Base-by-base conservation (phyloP, 2,888 invertebrate genomes). In the Calameuta pallipes region DNA sequence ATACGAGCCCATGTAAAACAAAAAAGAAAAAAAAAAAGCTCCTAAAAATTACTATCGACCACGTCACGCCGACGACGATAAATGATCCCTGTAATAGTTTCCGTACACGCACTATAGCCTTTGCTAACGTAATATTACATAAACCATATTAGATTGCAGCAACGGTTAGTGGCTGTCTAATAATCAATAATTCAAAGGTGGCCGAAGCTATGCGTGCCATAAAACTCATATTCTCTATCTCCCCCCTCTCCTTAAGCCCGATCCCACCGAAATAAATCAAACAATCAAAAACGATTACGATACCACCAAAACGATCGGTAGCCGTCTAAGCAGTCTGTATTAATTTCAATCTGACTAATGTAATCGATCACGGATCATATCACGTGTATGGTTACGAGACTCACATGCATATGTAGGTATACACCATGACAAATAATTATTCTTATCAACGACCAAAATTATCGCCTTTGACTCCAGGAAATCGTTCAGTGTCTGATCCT, bases 161-260 rank as follows among this genome's bases (percentile, higher is more conserved):
- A 56, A 71, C 71, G 71, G 31, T 56, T 56, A 56, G 23, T 34
- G 71, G 31, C 31, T 1, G 31, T 31, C 12, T n/a, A 34, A 31
- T 13, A 34, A 71, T 71, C 71, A 34, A 71, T 71, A 71, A 33
- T 71, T 71, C 71, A 71, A 71, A 71, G 71, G 33, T 71, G 71
- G 33, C 71, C 71, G 12, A 33, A 71, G 71, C 71, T 31, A 71
- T 71, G 71, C 71, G 71, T 71, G 71, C 71, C 31, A 33, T 71
- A 31, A 34, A 71, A 33, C 36, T 71, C 71, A 71, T 71, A 33
- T 71, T 56, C 23, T 23, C 56, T 15, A 4, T 13, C 41, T 0
- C 15, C 41, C 0, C 41, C 4, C 6, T 0, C 41, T 1, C 15
- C 15, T 6, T 1, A 6, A 6, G 15, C 23, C 23, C 15, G 0